Percentiles rank a stretch among this genome's conserved stretches.
phyloP scores from a whole-genome alignment of 2,797 vertebrate species.

The Ptychadena robeensis region DNA sequence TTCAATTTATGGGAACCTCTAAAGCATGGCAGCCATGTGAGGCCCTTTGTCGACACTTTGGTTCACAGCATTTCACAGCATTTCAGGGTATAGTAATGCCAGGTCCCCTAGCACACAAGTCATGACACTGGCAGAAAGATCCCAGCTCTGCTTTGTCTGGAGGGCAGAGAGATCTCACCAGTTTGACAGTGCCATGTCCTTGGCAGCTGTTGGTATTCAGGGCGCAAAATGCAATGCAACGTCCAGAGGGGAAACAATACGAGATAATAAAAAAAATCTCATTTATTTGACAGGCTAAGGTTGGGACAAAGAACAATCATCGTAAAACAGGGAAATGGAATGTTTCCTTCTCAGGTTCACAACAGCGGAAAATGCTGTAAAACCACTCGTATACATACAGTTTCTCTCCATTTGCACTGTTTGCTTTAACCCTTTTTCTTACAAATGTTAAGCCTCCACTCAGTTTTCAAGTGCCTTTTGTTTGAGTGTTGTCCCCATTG shows the following conservation, averaged over 20 bases:
- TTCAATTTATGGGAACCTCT: not conserved
- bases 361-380: not conserved
- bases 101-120: constrained; percentile 42
- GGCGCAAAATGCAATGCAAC: constrained; percentile 51
- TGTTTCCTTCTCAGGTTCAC: constrained; percentile 17
- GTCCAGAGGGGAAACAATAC: constrained; percentile 45
- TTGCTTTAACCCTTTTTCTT: not conserved
- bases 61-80: constrained; percentile 7
- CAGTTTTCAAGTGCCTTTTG: too few relatives aligned
- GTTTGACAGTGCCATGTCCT: constrained; percentile 53
- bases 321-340: constrained; percentile 54
- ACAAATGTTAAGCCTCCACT: not conserved
- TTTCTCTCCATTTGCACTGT: not conserved
- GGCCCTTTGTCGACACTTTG: constrained; percentile 3
- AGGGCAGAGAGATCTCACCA: constrained; percentile 25
- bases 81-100: constrained; percentile 31
- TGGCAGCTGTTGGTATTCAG: constrained; percentile 59
- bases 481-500: too few relatives aligned
- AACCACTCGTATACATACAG: constrained; percentile 10
- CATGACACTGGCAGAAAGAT: constrained; percentile 40
- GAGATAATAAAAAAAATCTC: constrained; percentile 51
- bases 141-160: constrained; percentile 7
- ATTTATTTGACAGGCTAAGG: constrained; percentile 56
- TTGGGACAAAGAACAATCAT: constrained; percentile 59
- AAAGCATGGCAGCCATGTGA: constrained; percentile 12